These are phyloP conservation scores for Apodemia hepburni DNA, from an alignment of 2,888 invertebrate genomes.

Conservation along the genomic window DNA sequence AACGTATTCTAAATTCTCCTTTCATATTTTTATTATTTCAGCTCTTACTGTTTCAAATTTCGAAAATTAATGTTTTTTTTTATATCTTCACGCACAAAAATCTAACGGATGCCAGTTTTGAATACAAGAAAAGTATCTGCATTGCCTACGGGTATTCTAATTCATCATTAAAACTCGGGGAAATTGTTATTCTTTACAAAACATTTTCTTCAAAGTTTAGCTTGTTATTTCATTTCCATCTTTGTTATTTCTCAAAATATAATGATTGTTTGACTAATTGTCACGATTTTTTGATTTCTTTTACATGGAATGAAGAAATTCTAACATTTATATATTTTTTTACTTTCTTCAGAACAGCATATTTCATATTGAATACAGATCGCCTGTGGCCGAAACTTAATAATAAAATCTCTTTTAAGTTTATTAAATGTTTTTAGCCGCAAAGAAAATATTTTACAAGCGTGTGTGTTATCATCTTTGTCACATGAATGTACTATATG, in stretches of 20 bases:
- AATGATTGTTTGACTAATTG: not conserved
- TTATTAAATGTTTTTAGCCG: no score
- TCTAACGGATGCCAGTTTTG: not conserved
- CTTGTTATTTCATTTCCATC: not conserved
- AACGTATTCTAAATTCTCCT: no score
- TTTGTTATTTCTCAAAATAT: not conserved
- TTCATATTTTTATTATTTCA: no score
- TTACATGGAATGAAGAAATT: not conserved
- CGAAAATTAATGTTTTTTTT: not conserved
- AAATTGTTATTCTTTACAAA: slow-evolving; percentile 8
- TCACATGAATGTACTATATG: no score
- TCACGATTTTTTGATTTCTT: not conserved
- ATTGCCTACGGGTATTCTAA: slow-evolving; percentile 2
- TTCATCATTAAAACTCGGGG: slow-evolving; percentile 12
- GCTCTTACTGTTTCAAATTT: no score
- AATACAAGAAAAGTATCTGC: not conserved
- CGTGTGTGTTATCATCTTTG: no score
- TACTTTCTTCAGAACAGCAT: no score
- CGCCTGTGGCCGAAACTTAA: no score
- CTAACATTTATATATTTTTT: not conserved
- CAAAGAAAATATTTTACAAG: no score
- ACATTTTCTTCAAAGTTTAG: not conserved
- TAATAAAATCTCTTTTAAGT: no score
- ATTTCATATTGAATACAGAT: no score
- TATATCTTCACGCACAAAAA: not conserved